Conservation (phyloP, 2,113 vertebrate species). For the Sialia sialis region DNA sequence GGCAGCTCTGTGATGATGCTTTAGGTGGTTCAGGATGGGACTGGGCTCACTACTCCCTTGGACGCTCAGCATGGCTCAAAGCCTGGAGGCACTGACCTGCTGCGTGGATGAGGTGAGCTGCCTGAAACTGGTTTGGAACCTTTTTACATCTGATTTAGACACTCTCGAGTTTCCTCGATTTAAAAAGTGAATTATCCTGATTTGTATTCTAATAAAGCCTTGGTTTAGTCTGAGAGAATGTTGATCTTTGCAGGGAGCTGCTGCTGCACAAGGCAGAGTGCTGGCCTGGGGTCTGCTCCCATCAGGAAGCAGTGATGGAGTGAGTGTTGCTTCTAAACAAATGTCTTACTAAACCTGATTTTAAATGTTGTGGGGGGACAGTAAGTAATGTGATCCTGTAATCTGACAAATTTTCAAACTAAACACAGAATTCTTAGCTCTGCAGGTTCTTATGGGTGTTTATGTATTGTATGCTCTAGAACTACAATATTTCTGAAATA, state of each 20-base stretch:
- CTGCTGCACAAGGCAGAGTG: background rate
- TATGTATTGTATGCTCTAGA: background rate
- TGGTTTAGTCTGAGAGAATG: background rate
- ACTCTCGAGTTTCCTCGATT: background rate
- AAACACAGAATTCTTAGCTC: background rate
- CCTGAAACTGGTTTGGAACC: fast-evolving
- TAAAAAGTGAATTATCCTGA: background rate
- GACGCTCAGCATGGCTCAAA: fast-evolving
- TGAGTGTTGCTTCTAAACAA: background rate
- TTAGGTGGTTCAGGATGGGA: fast-evolving
- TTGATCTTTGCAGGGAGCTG: background rate
- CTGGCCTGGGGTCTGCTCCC: background rate
- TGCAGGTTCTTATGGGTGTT: background rate
- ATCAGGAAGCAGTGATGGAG: background rate
- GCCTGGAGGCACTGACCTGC: fast-evolving
- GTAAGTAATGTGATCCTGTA: background rate
- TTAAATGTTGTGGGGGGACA: background rate
- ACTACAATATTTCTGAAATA: background rate
- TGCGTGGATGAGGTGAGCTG: fast-evolving
- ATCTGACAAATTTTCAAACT: background rate
- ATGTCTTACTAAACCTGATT: background rate
- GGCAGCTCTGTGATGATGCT: background rate
- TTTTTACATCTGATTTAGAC: background rate
- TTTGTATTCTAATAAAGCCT: background rate
- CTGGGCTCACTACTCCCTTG: fast-evolving